A percentile compares a stretch with the other conserved stretches of the same genome.
Conservation (phyloP, 2,797 vertebrate species). For the Synanceia verrucosa region DNA sequence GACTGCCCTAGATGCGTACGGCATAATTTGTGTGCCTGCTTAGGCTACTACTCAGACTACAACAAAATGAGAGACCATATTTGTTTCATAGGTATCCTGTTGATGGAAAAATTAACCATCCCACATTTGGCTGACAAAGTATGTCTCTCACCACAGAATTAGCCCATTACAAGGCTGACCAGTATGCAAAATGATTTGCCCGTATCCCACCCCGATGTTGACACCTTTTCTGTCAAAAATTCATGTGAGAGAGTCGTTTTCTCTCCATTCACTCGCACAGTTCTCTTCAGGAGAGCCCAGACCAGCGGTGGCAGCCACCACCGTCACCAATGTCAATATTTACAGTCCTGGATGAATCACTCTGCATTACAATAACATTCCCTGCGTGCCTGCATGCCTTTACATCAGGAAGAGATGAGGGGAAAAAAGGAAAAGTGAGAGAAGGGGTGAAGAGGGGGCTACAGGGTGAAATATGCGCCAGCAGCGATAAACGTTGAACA, state of each 20-base stretch:
- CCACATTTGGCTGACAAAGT: background rate
- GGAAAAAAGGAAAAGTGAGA: constrained; percentile 45
- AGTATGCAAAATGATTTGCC: constrained; percentile 11
- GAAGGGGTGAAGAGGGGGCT: constrained; percentile 23
- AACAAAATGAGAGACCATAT: background rate
- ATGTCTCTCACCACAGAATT: background rate
- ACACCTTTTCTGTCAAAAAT: constrained; percentile 39
- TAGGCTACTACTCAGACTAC: background rate
- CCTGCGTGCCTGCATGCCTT: constrained; percentile 69
- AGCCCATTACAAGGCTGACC: background rate
- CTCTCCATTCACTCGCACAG: constrained; percentile 11
- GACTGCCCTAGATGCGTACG: too few relatives aligned
- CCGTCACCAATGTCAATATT: constrained; percentile 77
- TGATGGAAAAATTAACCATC: background rate
- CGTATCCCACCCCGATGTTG: background rate
- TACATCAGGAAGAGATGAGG: constrained; percentile 65
- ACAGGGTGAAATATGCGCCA: constrained; percentile 56
- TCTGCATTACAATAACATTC: constrained; percentile 83
- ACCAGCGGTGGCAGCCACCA: constrained; percentile 37
- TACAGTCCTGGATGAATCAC: constrained; percentile 80
- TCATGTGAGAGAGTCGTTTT: constrained; percentile 24
- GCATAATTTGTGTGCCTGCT: too few relatives aligned
- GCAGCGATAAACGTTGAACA: constrained; percentile 55
- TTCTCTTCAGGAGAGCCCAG: constrained; percentile 26
- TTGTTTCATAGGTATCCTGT: background rate